These are phyloP conservation scores for Actinernus sp. DNA, from an alignment of 92 coral and sea anemone species.

Conservation along the genomic window DNA sequence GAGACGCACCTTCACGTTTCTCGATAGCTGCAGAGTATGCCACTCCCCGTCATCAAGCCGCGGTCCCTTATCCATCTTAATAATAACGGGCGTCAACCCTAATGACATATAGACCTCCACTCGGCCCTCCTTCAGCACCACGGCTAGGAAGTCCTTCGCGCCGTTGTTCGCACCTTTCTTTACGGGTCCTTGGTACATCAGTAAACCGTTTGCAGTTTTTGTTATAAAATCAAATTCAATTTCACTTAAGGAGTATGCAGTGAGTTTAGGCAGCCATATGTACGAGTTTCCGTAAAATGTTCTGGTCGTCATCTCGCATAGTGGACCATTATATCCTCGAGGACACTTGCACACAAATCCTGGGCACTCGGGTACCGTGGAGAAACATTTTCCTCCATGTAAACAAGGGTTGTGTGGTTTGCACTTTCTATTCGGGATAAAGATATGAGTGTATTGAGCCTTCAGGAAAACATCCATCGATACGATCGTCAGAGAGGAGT, in stretches of 20 bases:
- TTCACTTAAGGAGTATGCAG: slow-evolving; percentile 63
- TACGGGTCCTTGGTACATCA: slow-evolving; percentile 76
- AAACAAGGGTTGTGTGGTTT: slow-evolving; percentile 59
- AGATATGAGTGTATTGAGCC: slow-evolving; percentile 56
- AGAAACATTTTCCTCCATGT: slow-evolving; percentile 84
- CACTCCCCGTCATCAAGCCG: slow-evolving; percentile 70
- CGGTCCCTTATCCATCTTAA: slow-evolving; percentile 67
- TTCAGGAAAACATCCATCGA: slow-evolving; percentile 71
- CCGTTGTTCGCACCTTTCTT: slow-evolving; percentile 74
- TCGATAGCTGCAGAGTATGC: slow-evolving; percentile 70
- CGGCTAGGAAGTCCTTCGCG: slow-evolving; percentile 70
- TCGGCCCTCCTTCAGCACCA: slow-evolving; percentile 64
- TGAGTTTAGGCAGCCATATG: slow-evolving; percentile 74
- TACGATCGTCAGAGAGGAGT: slow-evolving; percentile 74
- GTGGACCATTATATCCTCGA: slow-evolving; percentile 67
- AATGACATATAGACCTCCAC: slow-evolving; percentile 64
- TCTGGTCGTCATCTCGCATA: slow-evolving; percentile 75
- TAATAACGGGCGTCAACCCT: slow-evolving; percentile 49
- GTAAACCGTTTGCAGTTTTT: slow-evolving; percentile 48
- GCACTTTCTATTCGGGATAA: slow-evolving; percentile 45
- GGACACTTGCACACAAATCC: slow-evolving; percentile 84
- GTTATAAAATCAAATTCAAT: slow-evolving; percentile 78
- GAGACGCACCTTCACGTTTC: slow-evolving; percentile 39
- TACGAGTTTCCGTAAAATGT: slow-evolving; percentile 74
- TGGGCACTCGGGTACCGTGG: slow-evolving; percentile 68